A percentile compares a stretch with the other conserved stretches of the same genome.
phyloP scores from a whole-genome alignment of 2,797 vertebrate species.

The Paratrypauchen microcephalus region DNA sequence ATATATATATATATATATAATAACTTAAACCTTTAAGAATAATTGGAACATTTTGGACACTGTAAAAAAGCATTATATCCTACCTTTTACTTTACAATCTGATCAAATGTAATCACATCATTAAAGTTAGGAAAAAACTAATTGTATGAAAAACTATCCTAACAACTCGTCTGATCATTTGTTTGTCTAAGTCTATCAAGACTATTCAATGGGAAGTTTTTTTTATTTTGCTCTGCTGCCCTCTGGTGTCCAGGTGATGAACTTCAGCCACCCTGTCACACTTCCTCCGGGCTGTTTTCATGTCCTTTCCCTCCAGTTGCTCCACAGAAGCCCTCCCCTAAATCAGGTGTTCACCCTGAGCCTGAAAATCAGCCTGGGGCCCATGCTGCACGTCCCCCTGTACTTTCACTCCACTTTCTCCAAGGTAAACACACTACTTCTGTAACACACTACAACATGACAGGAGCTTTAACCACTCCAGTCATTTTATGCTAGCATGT shows the following conservation, averaged over 20 bases:
- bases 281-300: conserved; percentile 89
- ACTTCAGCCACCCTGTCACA: conserved; percentile 82
- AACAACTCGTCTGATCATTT: background rate
- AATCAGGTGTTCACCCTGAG: conserved; percentile 82
- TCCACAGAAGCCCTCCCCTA: conserved; percentile 75
- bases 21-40: too few species aligned
- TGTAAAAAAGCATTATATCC: too few species aligned
- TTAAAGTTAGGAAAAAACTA: too few species aligned
- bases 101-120: background rate
- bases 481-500: background rate
- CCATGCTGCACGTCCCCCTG: conserved; percentile 84
- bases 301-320: conserved; percentile 86
- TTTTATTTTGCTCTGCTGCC: conserved; percentile 37
- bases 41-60: too few species aligned
- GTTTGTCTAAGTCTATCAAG: too few species aligned
- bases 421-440: conserved; percentile 75
- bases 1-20: too few species aligned
- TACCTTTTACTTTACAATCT: background rate
- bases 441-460: background rate
- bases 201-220: background rate
- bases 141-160: too few species aligned
- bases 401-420: conserved; percentile 78
- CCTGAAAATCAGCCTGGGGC: conserved; percentile 84
- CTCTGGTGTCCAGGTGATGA: conserved; percentile 79
- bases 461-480: background rate